phyloP scores from a whole-genome alignment of 2,888 invertebrate species.

The Mimachlamys varia region DNA sequence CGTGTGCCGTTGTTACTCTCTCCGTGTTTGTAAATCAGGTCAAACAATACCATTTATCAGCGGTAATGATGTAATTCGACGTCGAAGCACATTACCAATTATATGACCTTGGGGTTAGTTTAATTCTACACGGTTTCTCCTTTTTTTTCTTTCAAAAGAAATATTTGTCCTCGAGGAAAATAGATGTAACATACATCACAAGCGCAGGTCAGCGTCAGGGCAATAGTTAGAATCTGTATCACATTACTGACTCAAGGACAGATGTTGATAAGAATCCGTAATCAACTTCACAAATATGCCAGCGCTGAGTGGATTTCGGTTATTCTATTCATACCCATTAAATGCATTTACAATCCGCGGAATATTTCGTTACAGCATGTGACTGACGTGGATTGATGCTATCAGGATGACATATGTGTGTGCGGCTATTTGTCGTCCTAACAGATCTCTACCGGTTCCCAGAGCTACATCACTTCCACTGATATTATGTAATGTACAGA shows the following conservation, averaged over 20 bases:
- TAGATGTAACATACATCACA: background rate
- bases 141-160: background rate
- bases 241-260: background rate
- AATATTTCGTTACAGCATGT: background rate
- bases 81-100: background rate
- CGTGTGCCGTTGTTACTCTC: no score
- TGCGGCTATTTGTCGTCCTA: no score
- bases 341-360: background rate
- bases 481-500: no score
- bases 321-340: background rate
- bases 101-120: background rate
- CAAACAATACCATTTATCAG: background rate
- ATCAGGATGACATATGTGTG: no score
- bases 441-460: no score
- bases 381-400: no score
- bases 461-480: no score
- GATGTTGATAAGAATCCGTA: background rate
- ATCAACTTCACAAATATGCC: background rate
- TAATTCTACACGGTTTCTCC: background rate
- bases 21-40: background rate
- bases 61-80: background rate
- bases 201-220: background rate
- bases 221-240: background rate
- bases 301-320: background rate
- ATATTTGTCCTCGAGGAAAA: background rate